Conservation (phyloP, 2,888 invertebrate species). For the Rhimphoctona megacephalus region DNA sequence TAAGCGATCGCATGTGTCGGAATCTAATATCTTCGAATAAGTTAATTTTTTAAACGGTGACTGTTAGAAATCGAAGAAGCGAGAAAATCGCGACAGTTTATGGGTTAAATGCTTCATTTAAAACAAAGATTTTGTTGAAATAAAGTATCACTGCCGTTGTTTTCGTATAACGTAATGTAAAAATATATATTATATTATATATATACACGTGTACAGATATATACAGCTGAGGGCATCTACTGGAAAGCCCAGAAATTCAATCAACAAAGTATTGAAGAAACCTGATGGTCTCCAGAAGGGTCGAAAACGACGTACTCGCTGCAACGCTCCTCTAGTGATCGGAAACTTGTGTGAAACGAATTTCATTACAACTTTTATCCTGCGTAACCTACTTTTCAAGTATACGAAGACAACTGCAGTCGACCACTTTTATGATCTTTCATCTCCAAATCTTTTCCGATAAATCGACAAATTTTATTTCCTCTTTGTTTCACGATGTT, state of each 20-base stretch:
- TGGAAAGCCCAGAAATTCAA: slow-evolving; percentile 44
- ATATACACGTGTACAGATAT: no score
- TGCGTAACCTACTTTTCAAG: slow-evolving; percentile 7
- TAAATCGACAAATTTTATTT: slow-evolving; percentile 26
- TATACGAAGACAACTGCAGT: slow-evolving; percentile 20
- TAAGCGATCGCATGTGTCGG: not conserved
- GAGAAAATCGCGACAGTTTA: not conserved
- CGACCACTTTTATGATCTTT: slow-evolving; percentile 35
- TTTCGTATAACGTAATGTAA: not conserved
- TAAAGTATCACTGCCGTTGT: not conserved
- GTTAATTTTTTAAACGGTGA: no score
- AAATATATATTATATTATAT: no score
- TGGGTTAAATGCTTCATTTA: not conserved
- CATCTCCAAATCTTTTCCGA: slow-evolving; percentile 12
- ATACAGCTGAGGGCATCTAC: not conserved
- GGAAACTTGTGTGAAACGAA: slow-evolving; percentile 51
- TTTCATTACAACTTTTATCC: slow-evolving; percentile 14
- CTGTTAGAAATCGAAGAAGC: not conserved
- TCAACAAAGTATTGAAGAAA: slow-evolving; percentile 44
- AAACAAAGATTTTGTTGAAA: not conserved
- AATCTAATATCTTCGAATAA: not conserved
- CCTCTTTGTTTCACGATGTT: slow-evolving; percentile 4
- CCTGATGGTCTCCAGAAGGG: slow-evolving; percentile 27
- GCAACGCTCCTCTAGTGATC: slow-evolving; percentile 1
- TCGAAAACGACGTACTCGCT: not conserved